Percentiles rank a stretch among this genome's conserved stretches.
Evolutionary conservation across 2,113 vertebrate species (phyloP).

Genomic region (Malurus elegans): DNA sequence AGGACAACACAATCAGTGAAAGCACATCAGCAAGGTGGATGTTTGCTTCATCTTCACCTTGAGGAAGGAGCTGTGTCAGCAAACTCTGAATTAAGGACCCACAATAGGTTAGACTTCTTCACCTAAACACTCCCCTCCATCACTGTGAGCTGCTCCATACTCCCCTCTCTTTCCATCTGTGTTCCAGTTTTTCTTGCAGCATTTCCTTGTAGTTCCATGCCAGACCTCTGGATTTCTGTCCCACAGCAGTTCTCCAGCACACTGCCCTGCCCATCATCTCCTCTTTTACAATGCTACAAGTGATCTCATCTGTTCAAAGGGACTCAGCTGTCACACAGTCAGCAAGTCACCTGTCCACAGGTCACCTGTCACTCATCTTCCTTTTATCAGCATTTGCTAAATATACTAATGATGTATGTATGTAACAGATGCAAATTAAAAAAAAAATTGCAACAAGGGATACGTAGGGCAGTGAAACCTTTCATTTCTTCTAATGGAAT

Average conservation of each 20-base stretch:
- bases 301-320: background rate
- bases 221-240: background rate
- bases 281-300: background rate
- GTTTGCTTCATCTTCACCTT: background rate
- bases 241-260: background rate
- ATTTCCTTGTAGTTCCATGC: background rate
- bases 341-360: background rate
- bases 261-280: background rate
- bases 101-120: background rate
- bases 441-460: background rate
- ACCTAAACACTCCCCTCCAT: background rate
- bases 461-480: background rate
- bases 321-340: background rate
- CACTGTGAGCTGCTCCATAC: background rate
- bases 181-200: background rate
- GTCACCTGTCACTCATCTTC: background rate
- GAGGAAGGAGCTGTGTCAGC: background rate
- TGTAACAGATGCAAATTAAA: background rate
- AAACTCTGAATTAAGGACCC: background rate
- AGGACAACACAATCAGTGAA: background rate
- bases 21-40: background rate
- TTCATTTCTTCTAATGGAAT: background rate
- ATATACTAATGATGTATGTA: background rate
- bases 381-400: background rate
- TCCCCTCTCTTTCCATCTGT: fast-evolving